Percentiles rank a stretch among this genome's conserved stretches.
phyloP scores from a whole-genome alignment of 2,113 vertebrate species.

The Aldabrachelys gigantea region DNA sequence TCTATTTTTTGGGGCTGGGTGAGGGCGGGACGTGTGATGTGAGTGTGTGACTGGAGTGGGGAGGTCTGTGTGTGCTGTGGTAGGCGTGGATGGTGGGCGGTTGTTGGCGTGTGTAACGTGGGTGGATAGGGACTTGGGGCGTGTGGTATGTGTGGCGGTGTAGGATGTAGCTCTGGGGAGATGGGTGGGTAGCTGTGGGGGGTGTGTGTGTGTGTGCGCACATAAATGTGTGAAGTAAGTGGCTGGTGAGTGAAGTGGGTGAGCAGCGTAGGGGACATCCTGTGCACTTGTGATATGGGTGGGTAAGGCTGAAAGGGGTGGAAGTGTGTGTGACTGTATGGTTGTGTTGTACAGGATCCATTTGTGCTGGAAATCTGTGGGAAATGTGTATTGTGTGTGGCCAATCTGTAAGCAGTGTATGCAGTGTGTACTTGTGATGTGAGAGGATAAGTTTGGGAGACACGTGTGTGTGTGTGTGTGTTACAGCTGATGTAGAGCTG shows the following conservation, averaged over 20 bases:
- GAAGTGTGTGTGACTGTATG: not conserved
- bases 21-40: not conserved
- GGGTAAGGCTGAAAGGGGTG: not conserved
- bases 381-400: not conserved
- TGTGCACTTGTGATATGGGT: not conserved
- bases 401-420: not conserved
- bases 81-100: not conserved
- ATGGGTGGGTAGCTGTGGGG: not conserved
- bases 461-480: not conserved
- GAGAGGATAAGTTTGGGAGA: not conserved
- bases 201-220: not conserved
- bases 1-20: not conserved
- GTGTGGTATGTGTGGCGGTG: too few species aligned
- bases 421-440: not conserved
- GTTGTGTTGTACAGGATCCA: not conserved
- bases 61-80: not conserved
- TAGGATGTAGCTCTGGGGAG: not conserved
- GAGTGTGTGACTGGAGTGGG: not conserved
- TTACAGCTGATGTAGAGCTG: not conserved
- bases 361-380: not conserved
- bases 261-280: not conserved
- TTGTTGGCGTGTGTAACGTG: not conserved
- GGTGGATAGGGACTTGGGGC: not conserved
- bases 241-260: not conserved
- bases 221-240: not conserved